Evolutionary conservation across 2,113 vertebrate genomes (phyloP), one percentile per base, ranked within the genome.

Genomic region (Lagopus muta): DNA sequence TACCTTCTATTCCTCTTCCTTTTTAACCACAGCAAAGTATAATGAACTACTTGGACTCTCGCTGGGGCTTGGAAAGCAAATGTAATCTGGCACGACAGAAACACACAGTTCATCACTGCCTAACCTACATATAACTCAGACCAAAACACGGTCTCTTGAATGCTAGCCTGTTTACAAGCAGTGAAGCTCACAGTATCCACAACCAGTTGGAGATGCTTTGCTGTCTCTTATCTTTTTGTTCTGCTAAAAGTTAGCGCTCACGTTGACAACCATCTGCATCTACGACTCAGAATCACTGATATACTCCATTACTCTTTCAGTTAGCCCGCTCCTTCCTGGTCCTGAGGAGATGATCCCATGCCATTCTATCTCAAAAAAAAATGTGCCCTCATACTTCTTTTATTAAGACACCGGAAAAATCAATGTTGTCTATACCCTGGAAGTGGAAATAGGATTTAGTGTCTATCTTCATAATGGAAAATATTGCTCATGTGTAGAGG

Each of bases 161-260:
- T 0, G 2, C 88, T 25, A 69, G 88, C 92, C 96, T 94, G 70
- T 90, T 92, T 83, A 90, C 80, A 93, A 83, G 90, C 94, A 78
- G 85, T 86, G 93, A 96, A 90, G 90, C 80, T 95, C 90, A 93
- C 69, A 12, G 54, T 62, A 94, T 50, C 57, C 54, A 82, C 88
- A 94, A 90, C 88, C 93, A 94, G 93, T 83, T 90, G 58, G 80
- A 96, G 77, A 96, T 95, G 54, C 76, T 95, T 96, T 91, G 75
- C 36, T 95, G 90, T 86, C 88, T 94, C 66, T 0, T 62, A 80
- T 78, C 45, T 95, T 96, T 91, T 88, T 94, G 85, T 90, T 92
- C 76, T 84, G 73, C 80, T 94, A 72, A 43, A 92, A 96, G 57
- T 94, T 93, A 93, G 70, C 58, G 30, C 48, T 94, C 89, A 90